Conservation (phyloP, 2,797 vertebrate genomes). For the Ctenochaetus hawaiiensis region DNA sequence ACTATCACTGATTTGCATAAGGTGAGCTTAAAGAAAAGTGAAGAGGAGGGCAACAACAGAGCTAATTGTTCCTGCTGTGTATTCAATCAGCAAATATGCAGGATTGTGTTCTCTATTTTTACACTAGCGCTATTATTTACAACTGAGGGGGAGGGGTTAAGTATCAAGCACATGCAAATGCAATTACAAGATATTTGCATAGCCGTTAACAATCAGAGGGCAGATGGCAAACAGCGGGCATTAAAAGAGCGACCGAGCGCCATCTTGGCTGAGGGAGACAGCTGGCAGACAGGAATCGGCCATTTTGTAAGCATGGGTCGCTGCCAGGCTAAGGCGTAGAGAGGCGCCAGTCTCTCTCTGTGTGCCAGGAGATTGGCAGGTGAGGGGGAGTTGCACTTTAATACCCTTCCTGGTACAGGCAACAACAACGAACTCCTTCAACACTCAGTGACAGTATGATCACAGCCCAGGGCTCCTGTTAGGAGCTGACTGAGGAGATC, state of each 20-base stretch:
- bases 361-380: slow-evolving; percentile 80
- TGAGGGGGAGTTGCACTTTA: slow-evolving; percentile 66
- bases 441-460: slow-evolving; percentile 68
- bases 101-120: slow-evolving; percentile 52
- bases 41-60: slow-evolving; percentile 56
- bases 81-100: slow-evolving; percentile 61
- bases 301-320: slow-evolving; percentile 85
- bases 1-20: slow-evolving; percentile 72
- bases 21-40: slow-evolving; percentile 74
- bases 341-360: slow-evolving; percentile 72
- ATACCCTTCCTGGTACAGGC: slow-evolving; percentile 70
- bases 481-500: slow-evolving; percentile 65
- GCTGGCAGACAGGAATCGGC: slow-evolving; percentile 85
- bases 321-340: slow-evolving; percentile 80
- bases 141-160: slow-evolving; percentile 61
- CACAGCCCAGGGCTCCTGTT: slow-evolving; percentile 63
- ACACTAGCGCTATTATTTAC: slow-evolving; percentile 68
- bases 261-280: slow-evolving; percentile 86
- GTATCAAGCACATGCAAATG: slow-evolving; percentile 82
- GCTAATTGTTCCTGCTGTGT: slow-evolving; percentile 76
- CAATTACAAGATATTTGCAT: slow-evolving; percentile 87
- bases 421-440: slow-evolving; percentile 68
- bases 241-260: slow-evolving; percentile 74
- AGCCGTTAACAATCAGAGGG: slow-evolving; percentile 79
- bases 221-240: slow-evolving; percentile 86